These are phyloP conservation scores for Moxostoma hubbsi DNA, from an alignment of 2,797 vertebrate genomes.

Conservation along the genomic window DNA sequence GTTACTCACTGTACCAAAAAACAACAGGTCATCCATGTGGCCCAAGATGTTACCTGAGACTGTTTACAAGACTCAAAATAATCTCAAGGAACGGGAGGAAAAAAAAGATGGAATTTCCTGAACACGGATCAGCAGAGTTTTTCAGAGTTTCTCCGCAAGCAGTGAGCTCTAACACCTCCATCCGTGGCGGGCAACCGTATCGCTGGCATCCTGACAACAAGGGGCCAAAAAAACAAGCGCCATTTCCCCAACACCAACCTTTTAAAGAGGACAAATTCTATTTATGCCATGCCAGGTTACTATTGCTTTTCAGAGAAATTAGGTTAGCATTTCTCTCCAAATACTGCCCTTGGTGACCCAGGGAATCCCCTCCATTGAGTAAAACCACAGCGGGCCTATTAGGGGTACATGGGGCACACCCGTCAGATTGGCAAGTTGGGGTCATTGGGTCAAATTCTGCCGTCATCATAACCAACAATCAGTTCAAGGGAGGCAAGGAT, in stretches of 20 bases:
- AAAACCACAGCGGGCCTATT: slow-evolving; percentile 23
- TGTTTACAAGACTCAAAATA: slow-evolving; percentile 33
- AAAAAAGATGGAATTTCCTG: slow-evolving; percentile 54
- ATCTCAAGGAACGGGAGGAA: slow-evolving; percentile 44
- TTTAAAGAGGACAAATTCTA: slow-evolving; percentile 56
- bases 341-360: slow-evolving; percentile 50
- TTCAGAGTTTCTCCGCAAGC: slow-evolving; percentile 30
- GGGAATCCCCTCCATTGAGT: slow-evolving; percentile 61
- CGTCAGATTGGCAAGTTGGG: slow-evolving; percentile 34
- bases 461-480: slow-evolving; percentile 12
- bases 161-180: slow-evolving; percentile 45
- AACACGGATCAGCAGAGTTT: slow-evolving; percentile 25
- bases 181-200: slow-evolving; percentile 36
- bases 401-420: slow-evolving; percentile 24
- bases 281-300: slow-evolving; percentile 55
- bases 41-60: slow-evolving; percentile 36
- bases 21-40: slow-evolving; percentile 41
- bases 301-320: slow-evolving; percentile 59
- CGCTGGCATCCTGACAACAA: slow-evolving; percentile 52
- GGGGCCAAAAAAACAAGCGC: slow-evolving; percentile 55
- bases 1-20: slow-evolving; percentile 15
- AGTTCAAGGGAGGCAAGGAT: slow-evolving; percentile 47
- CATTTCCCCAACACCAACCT: slow-evolving; percentile 59
- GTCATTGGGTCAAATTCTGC: slow-evolving; percentile 50
- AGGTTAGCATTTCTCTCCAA: slow-evolving; percentile 55